phyloP scores from a whole-genome alignment of 2,113 vertebrate genomes.

The Pampusana beccarii region DNA sequence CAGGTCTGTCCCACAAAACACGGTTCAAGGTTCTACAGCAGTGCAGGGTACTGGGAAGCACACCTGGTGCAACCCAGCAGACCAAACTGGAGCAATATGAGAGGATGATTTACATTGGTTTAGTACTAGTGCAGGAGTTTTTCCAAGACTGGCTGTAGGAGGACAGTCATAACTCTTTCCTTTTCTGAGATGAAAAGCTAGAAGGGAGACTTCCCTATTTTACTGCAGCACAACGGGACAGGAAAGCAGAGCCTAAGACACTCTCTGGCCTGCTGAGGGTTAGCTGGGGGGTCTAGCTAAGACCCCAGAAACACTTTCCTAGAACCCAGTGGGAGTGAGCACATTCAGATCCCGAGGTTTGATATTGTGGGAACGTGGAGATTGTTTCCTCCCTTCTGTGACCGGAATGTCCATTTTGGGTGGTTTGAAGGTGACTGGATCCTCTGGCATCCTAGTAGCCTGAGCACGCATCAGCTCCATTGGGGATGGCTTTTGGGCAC shows the following conservation, averaged over 20 bases:
- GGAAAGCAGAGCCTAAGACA: not conserved
- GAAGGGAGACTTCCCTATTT: constrained; percentile 38
- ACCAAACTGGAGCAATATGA: not conserved
- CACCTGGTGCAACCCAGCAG: not conserved
- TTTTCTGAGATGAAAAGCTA: constrained; percentile 8
- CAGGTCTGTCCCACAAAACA: not conserved
- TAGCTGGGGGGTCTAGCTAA: not conserved
- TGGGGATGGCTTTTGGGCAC: constrained; percentile 87
- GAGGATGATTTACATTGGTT: not conserved
- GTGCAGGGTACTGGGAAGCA: not conserved
- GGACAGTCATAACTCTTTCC: not conserved
- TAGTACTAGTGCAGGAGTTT: not conserved
- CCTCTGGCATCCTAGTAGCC: constrained; percentile 80
- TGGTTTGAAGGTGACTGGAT: constrained; percentile 79
- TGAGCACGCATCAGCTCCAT: constrained; percentile 89
- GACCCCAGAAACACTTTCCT: constrained; percentile 8
- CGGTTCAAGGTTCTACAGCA: not conserved
- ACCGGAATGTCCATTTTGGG: constrained; percentile 85
- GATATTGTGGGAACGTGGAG: constrained; percentile 83
- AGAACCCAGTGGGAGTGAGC: constrained; percentile 92
- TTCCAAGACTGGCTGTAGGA: not conserved
- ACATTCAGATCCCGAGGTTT: constrained; percentile 89
- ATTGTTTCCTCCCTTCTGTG: constrained; percentile 76
- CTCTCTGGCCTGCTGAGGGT: not conserved
- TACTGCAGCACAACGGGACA: not conserved